phyloP scores from a whole-genome alignment of 2,888 invertebrate species.

The Exocentrus adspersus region DNA sequence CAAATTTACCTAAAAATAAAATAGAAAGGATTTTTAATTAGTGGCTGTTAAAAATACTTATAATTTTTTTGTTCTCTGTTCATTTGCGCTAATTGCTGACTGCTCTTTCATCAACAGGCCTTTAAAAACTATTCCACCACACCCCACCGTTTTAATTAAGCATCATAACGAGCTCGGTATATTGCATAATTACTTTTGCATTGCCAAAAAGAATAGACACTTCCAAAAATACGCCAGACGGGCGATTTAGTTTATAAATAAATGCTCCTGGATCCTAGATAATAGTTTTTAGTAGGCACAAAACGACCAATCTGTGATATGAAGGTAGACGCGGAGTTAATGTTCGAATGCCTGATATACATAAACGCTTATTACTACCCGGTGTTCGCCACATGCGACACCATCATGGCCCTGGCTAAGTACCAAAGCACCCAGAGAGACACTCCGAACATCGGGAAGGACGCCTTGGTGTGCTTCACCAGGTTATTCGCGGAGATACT shows the following conservation, averaged over 20 bases:
- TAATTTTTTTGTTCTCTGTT: not conserved
- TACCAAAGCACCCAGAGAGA: constrained; percentile 39
- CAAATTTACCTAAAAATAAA: constrained; percentile 71
- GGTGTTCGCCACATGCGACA: constrained; percentile 48
- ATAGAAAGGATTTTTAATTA: constrained; percentile 8
- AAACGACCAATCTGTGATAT: not conserved
- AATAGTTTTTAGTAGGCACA: not conserved
- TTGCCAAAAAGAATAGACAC: not conserved
- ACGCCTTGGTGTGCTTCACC: constrained; percentile 43
- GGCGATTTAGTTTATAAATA: not conserved
- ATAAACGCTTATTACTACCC: constrained; percentile 50
- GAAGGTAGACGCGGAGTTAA: constrained; percentile 48
- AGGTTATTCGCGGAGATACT: constrained; percentile 43
- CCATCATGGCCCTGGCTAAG: constrained; percentile 48
- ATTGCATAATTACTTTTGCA: no score
- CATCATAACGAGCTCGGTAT: no score
- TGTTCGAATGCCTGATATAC: constrained; percentile 54
- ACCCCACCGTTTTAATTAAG: no score
- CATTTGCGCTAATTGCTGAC: not conserved
- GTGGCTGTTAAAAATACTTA: no score
- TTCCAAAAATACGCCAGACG: constrained; percentile 11
- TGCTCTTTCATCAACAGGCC: no score
- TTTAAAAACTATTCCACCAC: no score
- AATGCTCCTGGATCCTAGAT: no score
- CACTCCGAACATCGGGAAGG: constrained; percentile 46